phyloP scores from a whole-genome alignment of 2,113 vertebrate species.

The Donacobius atricapilla region DNA sequence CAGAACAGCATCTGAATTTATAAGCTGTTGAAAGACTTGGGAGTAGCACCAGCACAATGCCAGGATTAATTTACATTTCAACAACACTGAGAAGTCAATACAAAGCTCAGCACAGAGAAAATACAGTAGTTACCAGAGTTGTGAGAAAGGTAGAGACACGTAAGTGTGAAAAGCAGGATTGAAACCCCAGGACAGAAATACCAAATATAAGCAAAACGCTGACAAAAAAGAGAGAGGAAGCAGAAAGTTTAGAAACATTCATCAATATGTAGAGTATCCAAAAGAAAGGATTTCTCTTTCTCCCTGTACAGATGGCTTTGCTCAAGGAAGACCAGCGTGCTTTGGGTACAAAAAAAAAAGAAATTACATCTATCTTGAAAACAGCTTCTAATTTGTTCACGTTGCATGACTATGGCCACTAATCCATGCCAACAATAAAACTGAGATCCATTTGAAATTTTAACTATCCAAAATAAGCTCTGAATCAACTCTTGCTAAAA shows the following conservation, averaged over 20 bases:
- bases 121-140: not conserved
- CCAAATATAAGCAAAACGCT: not conserved
- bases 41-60: not conserved
- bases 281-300: constrained; percentile 29
- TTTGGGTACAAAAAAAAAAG: constrained; percentile 4
- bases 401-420: not conserved
- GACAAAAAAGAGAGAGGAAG: not conserved
- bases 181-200: not conserved
- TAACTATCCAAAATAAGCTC: not conserved
- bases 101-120: not conserved
- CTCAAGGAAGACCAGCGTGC: not conserved
- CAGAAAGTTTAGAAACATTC: not conserved
- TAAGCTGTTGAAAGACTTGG: not conserved
- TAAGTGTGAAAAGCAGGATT: not conserved
- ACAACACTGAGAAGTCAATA: not conserved
- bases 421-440: not conserved
- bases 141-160: not conserved
- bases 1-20: not conserved
- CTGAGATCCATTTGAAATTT: not conserved
- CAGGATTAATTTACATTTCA: constrained; percentile 27
- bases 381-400: not conserved
- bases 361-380: constrained; percentile 7
- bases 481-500: not conserved
- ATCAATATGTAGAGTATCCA: not conserved
- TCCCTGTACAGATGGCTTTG: not conserved